Conservation (phyloP, 2,888 invertebrate species). For the Tipula helvola region DNA sequence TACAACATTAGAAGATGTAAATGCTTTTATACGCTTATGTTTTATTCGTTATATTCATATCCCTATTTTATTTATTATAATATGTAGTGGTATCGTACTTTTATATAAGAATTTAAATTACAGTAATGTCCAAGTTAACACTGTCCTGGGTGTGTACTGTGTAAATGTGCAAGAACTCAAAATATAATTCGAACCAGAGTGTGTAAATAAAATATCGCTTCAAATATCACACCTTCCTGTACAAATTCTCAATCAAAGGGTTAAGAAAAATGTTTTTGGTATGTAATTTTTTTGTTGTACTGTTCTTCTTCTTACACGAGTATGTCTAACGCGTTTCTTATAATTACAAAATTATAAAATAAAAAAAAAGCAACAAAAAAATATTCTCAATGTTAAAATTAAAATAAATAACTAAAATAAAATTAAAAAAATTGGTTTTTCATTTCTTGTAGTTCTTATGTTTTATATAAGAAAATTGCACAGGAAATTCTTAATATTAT, state of each 20-base stretch:
- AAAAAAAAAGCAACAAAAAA: background rate
- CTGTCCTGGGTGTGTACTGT: background rate
- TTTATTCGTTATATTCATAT: background rate
- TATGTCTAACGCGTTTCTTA: background rate
- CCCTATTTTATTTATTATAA: background rate
- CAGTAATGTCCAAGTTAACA: background rate
- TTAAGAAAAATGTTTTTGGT: background rate
- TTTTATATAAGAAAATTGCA: background rate
- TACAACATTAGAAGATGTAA: slow-evolving; percentile 6
- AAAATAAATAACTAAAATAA: background rate
- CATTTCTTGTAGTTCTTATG: background rate
- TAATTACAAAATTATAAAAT: background rate
- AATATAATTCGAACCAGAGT: background rate
- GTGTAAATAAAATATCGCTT: background rate
- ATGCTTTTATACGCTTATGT: background rate
- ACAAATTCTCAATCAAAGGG: background rate
- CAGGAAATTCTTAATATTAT: background rate
- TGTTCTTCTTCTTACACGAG: background rate
- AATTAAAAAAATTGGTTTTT: background rate
- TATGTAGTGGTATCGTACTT: background rate
- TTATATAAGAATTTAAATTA: background rate
- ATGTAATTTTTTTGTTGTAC: background rate
- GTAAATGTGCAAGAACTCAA: background rate
- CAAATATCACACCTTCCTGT: background rate
- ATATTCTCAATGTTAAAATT: background rate